Conservation (phyloP, 92 coral and sea anemone species). For the Palythoa heliodiscus region DNA sequence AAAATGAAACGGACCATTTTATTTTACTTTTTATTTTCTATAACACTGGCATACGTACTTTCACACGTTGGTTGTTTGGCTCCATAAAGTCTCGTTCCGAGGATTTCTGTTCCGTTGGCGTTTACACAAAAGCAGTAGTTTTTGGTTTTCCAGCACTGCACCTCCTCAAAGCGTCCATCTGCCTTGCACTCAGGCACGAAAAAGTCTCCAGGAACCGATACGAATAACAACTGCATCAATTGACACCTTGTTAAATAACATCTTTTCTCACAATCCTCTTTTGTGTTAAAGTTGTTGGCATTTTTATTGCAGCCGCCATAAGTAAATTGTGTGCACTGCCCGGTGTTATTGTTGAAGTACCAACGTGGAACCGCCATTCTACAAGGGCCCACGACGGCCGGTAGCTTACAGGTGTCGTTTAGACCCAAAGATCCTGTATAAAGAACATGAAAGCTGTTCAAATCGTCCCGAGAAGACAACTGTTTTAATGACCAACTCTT, state of each 20-base stretch:
- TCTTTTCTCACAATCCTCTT: conserved; percentile 12
- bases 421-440: neutral
- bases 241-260: conserved; percentile 15
- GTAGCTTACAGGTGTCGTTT: neutral
- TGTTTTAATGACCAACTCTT: too few relatives aligned
- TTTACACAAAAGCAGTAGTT: conserved; percentile 35
- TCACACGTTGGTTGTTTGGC: conserved; percentile 10
- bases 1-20: neutral
- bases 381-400: neutral
- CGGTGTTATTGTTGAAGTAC: conserved; percentile 35
- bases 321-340: conserved; percentile 24
- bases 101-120: conserved; percentile 32
- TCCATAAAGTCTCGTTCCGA: conserved; percentile 28
- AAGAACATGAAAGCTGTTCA: too few relatives aligned
- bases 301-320: conserved; percentile 29
- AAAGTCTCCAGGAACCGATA: conserved; percentile 20
- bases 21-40: too few relatives aligned
- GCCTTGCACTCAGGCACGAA: conserved; percentile 30
- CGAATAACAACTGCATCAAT: conserved; percentile 18
- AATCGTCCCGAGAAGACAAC: too few relatives aligned
- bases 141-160: conserved; percentile 33
- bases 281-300: conserved; percentile 16
- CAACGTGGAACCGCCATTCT: conserved; percentile 19
- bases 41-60: conserved; percentile 7
- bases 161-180: conserved; percentile 32